These are phyloP conservation scores for Philaenus spumarius DNA, from an alignment of 1,140 invertebrate species.

Conservation along the genomic window DNA sequence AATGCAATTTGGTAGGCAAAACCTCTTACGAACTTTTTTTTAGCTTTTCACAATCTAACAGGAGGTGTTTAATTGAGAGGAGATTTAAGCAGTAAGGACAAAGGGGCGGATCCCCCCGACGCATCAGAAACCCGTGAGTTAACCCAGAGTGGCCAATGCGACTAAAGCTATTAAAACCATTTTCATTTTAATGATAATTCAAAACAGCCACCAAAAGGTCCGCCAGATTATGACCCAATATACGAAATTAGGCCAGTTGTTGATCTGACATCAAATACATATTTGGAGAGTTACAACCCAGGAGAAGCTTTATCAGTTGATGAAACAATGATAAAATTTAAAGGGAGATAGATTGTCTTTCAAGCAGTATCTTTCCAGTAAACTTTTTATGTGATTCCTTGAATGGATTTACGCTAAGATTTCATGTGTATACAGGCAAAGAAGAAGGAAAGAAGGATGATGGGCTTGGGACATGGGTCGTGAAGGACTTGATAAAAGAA, in stretches of 20 bases:
- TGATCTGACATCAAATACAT: conserved; percentile 14
- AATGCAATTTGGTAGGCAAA: no score
- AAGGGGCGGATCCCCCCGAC: no score
- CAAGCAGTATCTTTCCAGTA: conserved; percentile 38
- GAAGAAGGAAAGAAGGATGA: conserved; percentile 13
- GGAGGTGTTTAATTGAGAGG: no score
- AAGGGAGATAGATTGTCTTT: conserved; percentile 35
- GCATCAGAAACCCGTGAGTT: no score
- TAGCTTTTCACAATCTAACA: no score
- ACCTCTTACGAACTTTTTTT: no score
- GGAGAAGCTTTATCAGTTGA: conserved; percentile 35
- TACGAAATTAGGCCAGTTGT: conserved; percentile 28
- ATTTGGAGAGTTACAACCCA: conserved; percentile 23
- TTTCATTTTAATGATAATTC: conserved; percentile 31
- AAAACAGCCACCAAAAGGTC: conserved; percentile 14
- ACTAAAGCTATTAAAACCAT: not conserved
- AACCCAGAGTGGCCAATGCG: no score
- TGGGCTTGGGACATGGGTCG: conserved; percentile 26
- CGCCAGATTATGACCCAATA: conserved; percentile 29
- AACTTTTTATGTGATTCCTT: conserved; percentile 8
- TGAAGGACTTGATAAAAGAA: conserved; percentile 23
- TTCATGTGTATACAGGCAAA: conserved; percentile 26
- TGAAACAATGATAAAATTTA: conserved; percentile 37
- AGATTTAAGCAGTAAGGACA: no score
- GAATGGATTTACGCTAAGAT: conserved; percentile 14